These are phyloP conservation scores for Arvicanthis niloticus DNA, from an alignment of 2,113 vertebrate genomes.

Conservation along the genomic window DNA sequence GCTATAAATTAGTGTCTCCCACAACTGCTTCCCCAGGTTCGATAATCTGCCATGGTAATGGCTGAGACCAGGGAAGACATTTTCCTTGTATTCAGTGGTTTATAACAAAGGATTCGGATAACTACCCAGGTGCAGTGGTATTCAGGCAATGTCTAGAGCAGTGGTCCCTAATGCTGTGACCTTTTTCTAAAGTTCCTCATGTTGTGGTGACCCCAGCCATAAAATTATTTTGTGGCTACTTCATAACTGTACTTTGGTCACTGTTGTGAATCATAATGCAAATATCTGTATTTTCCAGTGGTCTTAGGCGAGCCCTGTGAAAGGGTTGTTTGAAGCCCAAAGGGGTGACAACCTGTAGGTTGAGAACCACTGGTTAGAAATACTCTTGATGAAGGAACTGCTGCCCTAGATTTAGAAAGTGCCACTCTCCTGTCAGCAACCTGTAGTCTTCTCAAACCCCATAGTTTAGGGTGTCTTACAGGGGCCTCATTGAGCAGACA, in stretches of 20 bases:
- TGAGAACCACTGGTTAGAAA: not conserved
- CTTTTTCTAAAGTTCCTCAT: not conserved
- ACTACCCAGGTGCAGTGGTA: not conserved
- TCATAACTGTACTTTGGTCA: not conserved
- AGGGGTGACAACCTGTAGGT: not conserved
- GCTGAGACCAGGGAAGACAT: not conserved
- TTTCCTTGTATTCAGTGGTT: not conserved
- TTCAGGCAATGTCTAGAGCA: not conserved
- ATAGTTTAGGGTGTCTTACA: not conserved
- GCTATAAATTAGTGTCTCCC: not conserved
- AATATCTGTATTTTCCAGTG: not conserved
- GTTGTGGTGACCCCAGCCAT: not conserved
- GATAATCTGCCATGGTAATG: slow-evolving; percentile 5
- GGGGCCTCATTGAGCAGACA: not conserved
- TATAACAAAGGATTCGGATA: not conserved
- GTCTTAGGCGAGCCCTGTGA: not conserved
- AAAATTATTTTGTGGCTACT: not conserved
- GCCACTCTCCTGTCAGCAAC: not conserved
- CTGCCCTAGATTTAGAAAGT: not conserved
- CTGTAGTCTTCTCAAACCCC: not conserved
- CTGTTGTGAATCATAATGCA: not conserved
- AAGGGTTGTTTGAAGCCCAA: not conserved
- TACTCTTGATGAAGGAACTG: not conserved
- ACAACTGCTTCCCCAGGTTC: not conserved
- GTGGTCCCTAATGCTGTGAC: not conserved